Conservation (phyloP, 2,113 vertebrate species). For the Vireo altiloquus region DNA sequence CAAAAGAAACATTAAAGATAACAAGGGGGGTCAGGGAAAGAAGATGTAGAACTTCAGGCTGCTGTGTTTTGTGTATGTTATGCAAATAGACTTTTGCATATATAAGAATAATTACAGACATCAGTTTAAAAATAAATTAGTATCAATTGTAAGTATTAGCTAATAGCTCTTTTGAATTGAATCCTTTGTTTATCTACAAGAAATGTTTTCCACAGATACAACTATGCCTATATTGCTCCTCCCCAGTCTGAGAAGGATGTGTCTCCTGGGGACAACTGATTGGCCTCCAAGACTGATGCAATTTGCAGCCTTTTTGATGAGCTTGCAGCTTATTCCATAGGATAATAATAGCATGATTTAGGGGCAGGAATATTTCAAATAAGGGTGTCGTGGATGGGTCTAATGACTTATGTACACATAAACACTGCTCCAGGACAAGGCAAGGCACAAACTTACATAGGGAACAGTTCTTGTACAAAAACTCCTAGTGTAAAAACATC, state of each 20-base stretch:
- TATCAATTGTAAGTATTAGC: not conserved
- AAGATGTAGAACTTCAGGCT: not conserved
- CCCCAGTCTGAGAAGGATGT: not conserved
- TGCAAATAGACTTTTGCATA: not conserved
- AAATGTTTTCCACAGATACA: not conserved
- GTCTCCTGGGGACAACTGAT: not conserved
- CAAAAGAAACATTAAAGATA: not conserved
- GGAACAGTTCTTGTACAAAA: not conserved
- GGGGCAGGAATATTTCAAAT: not conserved
- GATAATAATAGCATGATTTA: not conserved
- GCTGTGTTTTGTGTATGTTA: not conserved
- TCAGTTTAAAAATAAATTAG: not conserved
- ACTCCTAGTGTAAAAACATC: not conserved
- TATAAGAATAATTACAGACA: not conserved
- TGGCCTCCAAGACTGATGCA: not conserved
- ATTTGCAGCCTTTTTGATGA: not conserved
- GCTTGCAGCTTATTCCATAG: not conserved
- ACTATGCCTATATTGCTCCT: not conserved
- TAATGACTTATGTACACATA: not conserved
- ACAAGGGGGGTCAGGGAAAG: not conserved
- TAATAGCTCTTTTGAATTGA: not conserved
- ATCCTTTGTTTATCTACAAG: not conserved
- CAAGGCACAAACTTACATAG: not conserved
- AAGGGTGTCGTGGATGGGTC: rapidly evolving
- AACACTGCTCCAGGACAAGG: not conserved